A percentile compares a stretch with the other conserved stretches of the same genome.
These are phyloP conservation scores for Spisula subtruncata DNA, from an alignment of 2,888 invertebrate genomes.

Conservation along the genomic window DNA sequence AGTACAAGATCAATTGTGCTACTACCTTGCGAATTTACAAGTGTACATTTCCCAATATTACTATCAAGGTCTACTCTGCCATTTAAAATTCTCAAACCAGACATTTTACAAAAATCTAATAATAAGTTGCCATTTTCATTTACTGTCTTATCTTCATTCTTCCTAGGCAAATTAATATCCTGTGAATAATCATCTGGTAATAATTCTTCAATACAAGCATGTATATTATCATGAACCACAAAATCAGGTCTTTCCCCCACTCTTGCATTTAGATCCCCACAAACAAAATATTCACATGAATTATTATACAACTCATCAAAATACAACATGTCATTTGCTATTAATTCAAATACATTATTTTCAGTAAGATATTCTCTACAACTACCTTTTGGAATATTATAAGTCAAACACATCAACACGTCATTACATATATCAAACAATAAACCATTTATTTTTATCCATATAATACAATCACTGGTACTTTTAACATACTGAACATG, in stretches of 20 bases:
- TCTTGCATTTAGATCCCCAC: constrained; percentile 8
- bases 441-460: too few species aligned
- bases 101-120: constrained; percentile 14
- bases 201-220: not conserved
- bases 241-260: not conserved
- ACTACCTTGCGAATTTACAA: not conserved
- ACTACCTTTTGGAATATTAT: not conserved
- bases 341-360: not conserved
- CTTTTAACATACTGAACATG: too few species aligned
- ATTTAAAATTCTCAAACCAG: constrained; percentile 3
- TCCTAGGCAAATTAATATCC: not conserved
- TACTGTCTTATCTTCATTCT: not conserved
- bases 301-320: not conserved
- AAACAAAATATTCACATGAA: not conserved
- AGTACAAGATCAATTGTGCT: not conserved
- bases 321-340: not conserved
- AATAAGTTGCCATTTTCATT: not conserved
- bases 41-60: too few species aligned
- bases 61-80: not conserved
- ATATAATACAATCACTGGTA: too few species aligned
- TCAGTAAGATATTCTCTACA: not conserved
- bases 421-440: not conserved
- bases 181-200: not conserved
- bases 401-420: not conserved
- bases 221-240: not conserved